Conservation (phyloP, 2,113 vertebrate species). For the Amblyornis subalaris region DNA sequence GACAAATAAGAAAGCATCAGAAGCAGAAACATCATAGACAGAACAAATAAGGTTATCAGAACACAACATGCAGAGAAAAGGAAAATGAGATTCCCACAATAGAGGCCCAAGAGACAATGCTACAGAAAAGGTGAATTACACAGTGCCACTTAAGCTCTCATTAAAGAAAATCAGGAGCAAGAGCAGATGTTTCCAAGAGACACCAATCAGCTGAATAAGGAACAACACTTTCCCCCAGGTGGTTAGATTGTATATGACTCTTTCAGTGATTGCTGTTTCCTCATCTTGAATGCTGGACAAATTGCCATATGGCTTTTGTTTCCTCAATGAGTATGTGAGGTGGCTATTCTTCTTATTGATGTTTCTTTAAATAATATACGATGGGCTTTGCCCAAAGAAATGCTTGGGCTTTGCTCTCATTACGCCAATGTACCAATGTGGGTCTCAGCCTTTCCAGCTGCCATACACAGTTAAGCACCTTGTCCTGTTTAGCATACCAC, state of each 20-base stretch:
- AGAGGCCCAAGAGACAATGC: not conserved
- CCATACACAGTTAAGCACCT: not conserved
- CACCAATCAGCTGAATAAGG: not conserved
- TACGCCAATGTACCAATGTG: fast-evolving
- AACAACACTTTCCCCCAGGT: not conserved
- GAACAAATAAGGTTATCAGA: not conserved
- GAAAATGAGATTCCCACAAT: not conserved
- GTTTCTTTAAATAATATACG: not conserved
- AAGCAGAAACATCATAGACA: not conserved
- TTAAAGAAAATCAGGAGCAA: not conserved
- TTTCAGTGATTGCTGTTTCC: not conserved
- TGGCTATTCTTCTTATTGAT: not conserved
- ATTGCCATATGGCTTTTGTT: not conserved
- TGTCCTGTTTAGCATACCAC: not conserved
- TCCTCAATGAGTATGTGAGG: not conserved
- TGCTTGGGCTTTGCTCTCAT: not conserved
- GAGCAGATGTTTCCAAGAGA: conserved; percentile 8
- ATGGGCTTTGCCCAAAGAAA: not conserved
- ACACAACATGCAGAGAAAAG: not conserved
- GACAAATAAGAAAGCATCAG: not conserved
- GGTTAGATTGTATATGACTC: not conserved
- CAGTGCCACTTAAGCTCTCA: not conserved
- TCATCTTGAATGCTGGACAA: not conserved
- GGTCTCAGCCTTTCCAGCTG: not conserved
- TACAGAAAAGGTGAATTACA: not conserved